Percentiles rank a stretch among this genome's conserved stretches.
These are phyloP conservation scores for Phaedon cochleariae DNA, from an alignment of 2,888 invertebrate species.

Conservation along the genomic window DNA sequence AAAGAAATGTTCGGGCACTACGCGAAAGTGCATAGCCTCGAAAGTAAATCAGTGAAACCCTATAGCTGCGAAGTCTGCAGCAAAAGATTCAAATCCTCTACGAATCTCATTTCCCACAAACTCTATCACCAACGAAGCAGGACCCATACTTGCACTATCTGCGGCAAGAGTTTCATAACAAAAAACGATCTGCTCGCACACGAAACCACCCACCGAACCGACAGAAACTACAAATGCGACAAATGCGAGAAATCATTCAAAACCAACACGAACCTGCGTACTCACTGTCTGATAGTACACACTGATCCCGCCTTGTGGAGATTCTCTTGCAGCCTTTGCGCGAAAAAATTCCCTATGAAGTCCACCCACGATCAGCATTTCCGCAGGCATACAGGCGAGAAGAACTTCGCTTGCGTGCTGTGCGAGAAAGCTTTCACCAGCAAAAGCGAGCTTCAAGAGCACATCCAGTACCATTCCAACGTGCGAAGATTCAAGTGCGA, in stretches of 20 bases:
- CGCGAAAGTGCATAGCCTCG: conserved; percentile 42
- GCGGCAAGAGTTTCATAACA: conserved; percentile 60
- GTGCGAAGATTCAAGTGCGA: conserved; percentile 56
- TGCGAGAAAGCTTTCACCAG: conserved; percentile 50
- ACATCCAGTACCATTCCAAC: conserved; percentile 49
- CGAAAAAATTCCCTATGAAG: conserved; percentile 49
- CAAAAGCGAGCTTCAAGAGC: conserved; percentile 47
- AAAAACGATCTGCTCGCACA: conserved; percentile 51
- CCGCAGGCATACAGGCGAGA: conserved; percentile 48
- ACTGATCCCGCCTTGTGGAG: conserved; percentile 53
- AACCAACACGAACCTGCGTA: conserved; percentile 50
- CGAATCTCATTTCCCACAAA: conserved; percentile 51
- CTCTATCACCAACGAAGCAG: conserved; percentile 50
- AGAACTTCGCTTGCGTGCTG: conserved; percentile 47
- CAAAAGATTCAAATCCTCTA: conserved; percentile 48
- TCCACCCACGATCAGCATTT: conserved; percentile 50
- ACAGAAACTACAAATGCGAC: conserved; percentile 50
- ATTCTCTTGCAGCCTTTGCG: conserved; percentile 47
- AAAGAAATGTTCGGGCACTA: conserved; percentile 50
- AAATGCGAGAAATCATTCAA: conserved; percentile 53
- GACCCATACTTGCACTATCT: conserved; percentile 50
- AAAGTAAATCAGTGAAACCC: conserved; percentile 48
- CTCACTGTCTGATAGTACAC: conserved; percentile 52
- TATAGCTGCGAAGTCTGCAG: conserved; percentile 50
- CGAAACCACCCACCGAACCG: conserved; percentile 50